Evolutionary conservation across 2,113 vertebrate genomes (phyloP).

Genomic region (Anolis carolinensis): DNA sequence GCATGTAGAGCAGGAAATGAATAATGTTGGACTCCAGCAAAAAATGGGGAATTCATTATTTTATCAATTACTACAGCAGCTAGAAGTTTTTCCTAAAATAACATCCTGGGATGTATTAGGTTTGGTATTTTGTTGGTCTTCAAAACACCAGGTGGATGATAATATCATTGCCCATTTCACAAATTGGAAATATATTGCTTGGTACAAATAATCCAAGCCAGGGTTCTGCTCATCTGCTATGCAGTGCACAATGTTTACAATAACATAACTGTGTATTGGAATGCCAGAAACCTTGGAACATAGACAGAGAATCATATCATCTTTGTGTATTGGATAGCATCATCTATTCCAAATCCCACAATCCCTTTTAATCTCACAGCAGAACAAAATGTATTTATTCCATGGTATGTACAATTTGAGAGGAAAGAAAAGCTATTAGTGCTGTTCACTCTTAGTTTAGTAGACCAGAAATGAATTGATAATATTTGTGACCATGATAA

Average conservation of each 20-base stretch:
- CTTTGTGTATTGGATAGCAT: neutral
- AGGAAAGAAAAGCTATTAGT: neutral
- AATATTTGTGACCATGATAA: neutral
- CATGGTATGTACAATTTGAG: neutral
- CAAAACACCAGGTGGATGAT: neutral
- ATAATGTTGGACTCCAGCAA: neutral
- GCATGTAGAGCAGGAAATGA: no score
- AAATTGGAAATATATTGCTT: neutral
- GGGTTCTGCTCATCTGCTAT: neutral
- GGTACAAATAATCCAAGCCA: neutral
- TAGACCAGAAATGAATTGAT: neutral
- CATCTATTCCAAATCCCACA: neutral
- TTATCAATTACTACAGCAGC: neutral
- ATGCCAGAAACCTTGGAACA: neutral
- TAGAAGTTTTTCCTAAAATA: neutral
- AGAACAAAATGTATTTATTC: neutral
- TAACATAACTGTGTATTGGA: neutral
- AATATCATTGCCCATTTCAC: neutral
- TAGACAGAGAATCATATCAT: neutral
- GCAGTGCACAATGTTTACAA: neutral
- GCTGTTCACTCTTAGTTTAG: neutral
- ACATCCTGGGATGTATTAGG: neutral
- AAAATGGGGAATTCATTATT: neutral
- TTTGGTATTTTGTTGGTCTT: neutral
- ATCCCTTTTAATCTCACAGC: neutral